Evolutionary conservation across 2,888 invertebrate species (phyloP), one percentile per base, ranked within the genome.

Genomic region (Drosophila affinis): DNA sequence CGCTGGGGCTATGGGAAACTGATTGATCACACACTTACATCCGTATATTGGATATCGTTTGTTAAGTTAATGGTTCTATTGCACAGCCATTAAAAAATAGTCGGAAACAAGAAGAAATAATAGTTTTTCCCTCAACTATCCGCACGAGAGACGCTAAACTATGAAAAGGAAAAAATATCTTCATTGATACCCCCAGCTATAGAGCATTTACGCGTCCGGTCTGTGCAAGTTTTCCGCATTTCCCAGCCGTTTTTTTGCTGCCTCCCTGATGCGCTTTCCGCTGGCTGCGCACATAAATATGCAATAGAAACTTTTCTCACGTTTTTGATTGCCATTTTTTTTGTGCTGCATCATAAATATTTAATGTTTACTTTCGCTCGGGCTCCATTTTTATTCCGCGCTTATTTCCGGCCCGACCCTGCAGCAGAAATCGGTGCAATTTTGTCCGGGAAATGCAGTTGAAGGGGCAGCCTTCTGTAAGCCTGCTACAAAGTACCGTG

Each of bases 271-370:
- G 39, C 54, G 57, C 59, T 65, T 67, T 61, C 55, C 56, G 65
- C 72, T 75, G 44, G 57, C 44, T 55, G 79, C 67, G 68, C 81
- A 56, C 77, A 87, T 83, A 85, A 81, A 86, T 85, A 85, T 85
- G 85, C 85, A 87, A 88, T 87, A 81, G 75, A 87, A 88, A 87
- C 87, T 88, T 81, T 88, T 84, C 88, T 84, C 88, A 88, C 85
- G 87, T 78, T 87, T 83, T 79, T 84, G 79, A 81, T 87, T 77
- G 81, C 76, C 76, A n/a, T 39, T 39, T 79, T 83, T 83, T 79
- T 84, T 82, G 76, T 78, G 87, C 84, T 78, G 49, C 75, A 74
- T 79, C 79, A 84, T 88, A 86, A 86, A 86, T 86, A 88, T 87
- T 88, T 72, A 84, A 87, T 80, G 75, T 73, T 75, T 76, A 73